Base-by-base conservation (phyloP, 2,888 invertebrate species). In the Papilio gigon region DNA sequence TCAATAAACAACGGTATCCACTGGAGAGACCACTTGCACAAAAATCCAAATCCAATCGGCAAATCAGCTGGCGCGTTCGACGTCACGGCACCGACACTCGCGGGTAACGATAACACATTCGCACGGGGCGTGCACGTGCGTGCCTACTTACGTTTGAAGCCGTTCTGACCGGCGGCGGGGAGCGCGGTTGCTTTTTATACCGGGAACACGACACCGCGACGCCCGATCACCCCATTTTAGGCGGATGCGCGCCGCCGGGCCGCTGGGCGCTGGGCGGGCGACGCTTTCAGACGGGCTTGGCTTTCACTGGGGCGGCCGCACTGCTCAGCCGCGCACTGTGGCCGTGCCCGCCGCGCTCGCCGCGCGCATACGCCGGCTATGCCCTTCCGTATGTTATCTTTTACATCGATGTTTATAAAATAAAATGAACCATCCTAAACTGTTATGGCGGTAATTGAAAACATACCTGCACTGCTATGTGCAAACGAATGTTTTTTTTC, bases 131-230 rank as follows among this genome's bases (percentile, higher is more conserved):
- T 68, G 68, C 69, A 80, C 89, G 85, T 87, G 85, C 87, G 89
- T 78, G 84, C 83, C 78, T 86, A 97, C 97, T 97, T 97, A 97
- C 97, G 97, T 96, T 97, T 95, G 96, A 96, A 97, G 97, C 97
- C 97, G 97, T 97, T 97, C 97, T 97, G 97, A 96, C 95, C 95
- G 95, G 94, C 94, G 93, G 94, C 93, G 93, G 93, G 94, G 93
- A 92, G 93, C 91, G 87, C 87, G 87, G 91, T 91, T 93, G 93
- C 93, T 93, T 95, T 95, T 95, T 95, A 96, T 95, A 95, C 95
- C 90, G 93, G 96, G 94, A 95, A 95, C 93, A 94, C 94, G 95
- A 96, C 95, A 94, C 95, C 93, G 83, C 80, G 81, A 83, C 85
- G 75, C 85, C 78, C 87, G 88, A 89, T 86, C 90, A 88, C 89